Evolutionary conservation across 2,888 invertebrate genomes (phyloP), one percentile per base, ranked within the genome.

Genomic region (Drymonia ruficornis): DNA sequence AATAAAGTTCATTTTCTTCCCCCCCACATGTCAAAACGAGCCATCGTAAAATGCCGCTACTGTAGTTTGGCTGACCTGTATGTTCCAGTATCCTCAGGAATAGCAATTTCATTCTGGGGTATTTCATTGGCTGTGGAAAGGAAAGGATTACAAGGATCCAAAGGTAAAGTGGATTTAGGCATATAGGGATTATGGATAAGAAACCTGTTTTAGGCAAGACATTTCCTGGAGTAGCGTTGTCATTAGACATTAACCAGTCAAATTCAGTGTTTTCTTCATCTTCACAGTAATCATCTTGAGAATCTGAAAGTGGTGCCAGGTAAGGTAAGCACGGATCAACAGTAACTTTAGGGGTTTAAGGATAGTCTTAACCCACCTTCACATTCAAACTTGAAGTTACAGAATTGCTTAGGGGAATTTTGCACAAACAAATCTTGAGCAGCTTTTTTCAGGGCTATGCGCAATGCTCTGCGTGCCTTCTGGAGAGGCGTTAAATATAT

Each of bases 401-500:
- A 69, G 28, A 80, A 73, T 23, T 77, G 74, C 61, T 83, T 84
- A 19, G 87, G 76, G 47, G 85, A 80, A 64, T 74, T 76, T 65
- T 86, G 81, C 19, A 80, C 72, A 58, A 76, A 82, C 48, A 89
- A 72, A 67, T 93, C 84, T 63, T 89, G 85, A 13, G 89, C 81
- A 55, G 88, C 93, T 75, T 84, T 89, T 72, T 81, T 87, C 55
- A 91, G 80, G 63, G 88, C 93, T 64, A 80, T 76, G 53, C 70
- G 85, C 59, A 86, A 83, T 68, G 87, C 91, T 67, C 75, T 88
- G 48, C 89, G 91, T 52, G 86, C 94, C 79, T 88, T 93, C 83
- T 86, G 91, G 67, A 87, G 83, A 44, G 83, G 93, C 66, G 84
- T 90, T 59, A 93, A 61, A 59, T 75, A 81, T 13, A 81, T 61